Base-by-base conservation (phyloP, 1,140 invertebrate species). In the Rhysida immarginata region DNA sequence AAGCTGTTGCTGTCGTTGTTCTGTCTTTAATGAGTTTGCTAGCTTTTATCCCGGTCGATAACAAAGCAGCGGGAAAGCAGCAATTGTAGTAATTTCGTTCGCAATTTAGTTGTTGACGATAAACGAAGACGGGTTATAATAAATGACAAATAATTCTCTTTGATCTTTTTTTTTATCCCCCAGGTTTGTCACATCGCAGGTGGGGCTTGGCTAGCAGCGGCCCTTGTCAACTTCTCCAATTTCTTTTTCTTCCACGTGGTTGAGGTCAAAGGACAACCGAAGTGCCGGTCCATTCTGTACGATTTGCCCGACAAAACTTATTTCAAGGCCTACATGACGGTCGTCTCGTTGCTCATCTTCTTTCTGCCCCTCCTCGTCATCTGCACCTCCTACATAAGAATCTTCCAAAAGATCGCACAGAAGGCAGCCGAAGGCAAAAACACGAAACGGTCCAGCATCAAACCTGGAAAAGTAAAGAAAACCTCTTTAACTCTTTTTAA, bases 131-230 rank as follows among this genome's bases (percentile, higher is more conserved):
- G n/a, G n/a, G n/a, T n/a, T n/a, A n/a, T n/a, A n/a, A n/a, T n/a
- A n/a, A n/a, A n/a, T n/a, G n/a, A n/a, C n/a, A n/a, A n/a, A n/a
- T n/a, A n/a, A n/a, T n/a, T n/a, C n/a, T n/a, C n/a, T n/a, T n/a
- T n/a, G n/a, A n/a, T 35, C 29, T 35, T 35, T 35, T 8, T 16
- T 35, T 35, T 35, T 35, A 26, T 29, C 1, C 63, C 59, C 1
- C 61, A 71, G 69, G 67, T 69, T 13, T 63, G 63, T 62, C 62
- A 64, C 43, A 64, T 69, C 63, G 58, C 64, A 8, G 62, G 63
- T 5, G 35, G 58, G 2, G 67, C 66, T 0, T 71, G 69, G 69
- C 42, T 46, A 14, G 44, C 62, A 5, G 65, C 68, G 1, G 61
- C 56, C 21, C 21, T 68, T 16, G 48, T 62, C 14, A 66, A 67